Evolutionary conservation across 2,888 invertebrate species (phyloP).

Genomic region (Dryocosmus kuriphilus): DNA sequence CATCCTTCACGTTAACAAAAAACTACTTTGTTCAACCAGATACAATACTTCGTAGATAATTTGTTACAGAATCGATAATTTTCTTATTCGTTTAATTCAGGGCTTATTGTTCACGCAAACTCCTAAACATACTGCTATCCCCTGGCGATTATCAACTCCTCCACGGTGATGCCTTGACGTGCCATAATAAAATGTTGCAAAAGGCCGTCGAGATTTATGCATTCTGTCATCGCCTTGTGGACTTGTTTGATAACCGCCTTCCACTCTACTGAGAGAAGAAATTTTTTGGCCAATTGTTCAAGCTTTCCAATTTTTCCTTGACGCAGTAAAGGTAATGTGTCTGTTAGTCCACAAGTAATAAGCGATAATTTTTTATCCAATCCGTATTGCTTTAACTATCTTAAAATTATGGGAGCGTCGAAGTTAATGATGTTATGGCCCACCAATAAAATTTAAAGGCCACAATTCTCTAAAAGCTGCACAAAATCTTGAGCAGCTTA

Average conservation of each 20-base stretch:
- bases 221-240: not conserved
- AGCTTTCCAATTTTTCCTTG: slow-evolving; percentile 13
- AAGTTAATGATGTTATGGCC: slow-evolving; percentile 23
- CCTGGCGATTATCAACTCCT: too few species aligned
- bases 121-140: too few species aligned
- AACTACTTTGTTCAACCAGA: too few species aligned
- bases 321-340: slow-evolving; percentile 15
- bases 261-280: not conserved
- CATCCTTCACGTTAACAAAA: too few species aligned
- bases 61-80: too few species aligned
- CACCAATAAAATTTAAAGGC: slow-evolving; percentile 6
- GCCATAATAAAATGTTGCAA: not conserved
- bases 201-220: not conserved
- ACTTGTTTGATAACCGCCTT: not conserved
- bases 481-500: too few species aligned
- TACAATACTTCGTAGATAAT: too few species aligned
- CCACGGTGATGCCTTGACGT: too few species aligned
- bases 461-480: too few species aligned
- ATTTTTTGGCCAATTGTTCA: not conserved
- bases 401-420: slow-evolving; percentile 17
- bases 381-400: not conserved
- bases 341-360: slow-evolving; percentile 2
- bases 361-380: slow-evolving; percentile 3
- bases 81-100: too few species aligned
- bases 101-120: too few species aligned